Base-by-base conservation (phyloP, 2,888 invertebrate genomes). In the Synanthedon vespiformis region DNA sequence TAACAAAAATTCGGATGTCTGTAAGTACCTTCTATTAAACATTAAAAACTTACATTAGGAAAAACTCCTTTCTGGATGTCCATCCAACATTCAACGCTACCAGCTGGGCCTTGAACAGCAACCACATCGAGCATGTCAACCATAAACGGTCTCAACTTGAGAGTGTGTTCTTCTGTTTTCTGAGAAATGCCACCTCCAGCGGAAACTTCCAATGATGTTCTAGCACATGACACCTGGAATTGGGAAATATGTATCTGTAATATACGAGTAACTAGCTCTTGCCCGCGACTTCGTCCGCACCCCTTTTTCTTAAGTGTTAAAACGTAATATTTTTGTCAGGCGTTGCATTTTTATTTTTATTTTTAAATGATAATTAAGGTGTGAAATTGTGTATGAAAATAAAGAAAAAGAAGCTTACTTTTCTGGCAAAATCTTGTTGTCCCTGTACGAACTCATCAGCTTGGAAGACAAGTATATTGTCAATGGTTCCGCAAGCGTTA, bases 81-180 rank as follows among this genome's bases (percentile, higher is more conserved):
- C 93, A 93, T 93, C 92, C 93, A 93, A 74, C 92, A 92, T 62
- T 93, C 91, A 0, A 93, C 89, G 1, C 90, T 89, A 3, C 92
- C 91, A 12, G 88, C 89, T 0, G 89, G 87, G 0, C 91, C 90
- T 18, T 91, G 89, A 0, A 92, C 91, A 0, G 91, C 90, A 2
- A 92, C 89, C 0, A 92, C 90, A 61, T 92, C 92, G 22, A 92
- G 72, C 91, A 92, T 92, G 58, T 92, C 92, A 0, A 90, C 92
- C 70, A 91, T 90, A 62, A 92, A 91, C 0, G 92, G 92, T 61
- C 89, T 89, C 60, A 91, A 82, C 56, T 81, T 86, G 11, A 80
- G 65, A 0, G 74, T 74, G 54, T 87, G 86, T 3, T 77, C 67
- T 49, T 83, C 79, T 22, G 70, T 69, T n/a, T 59, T 55, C 27